Conservation (phyloP, 1,140 invertebrate genomes). For the Bradysia coprophila region DNA sequence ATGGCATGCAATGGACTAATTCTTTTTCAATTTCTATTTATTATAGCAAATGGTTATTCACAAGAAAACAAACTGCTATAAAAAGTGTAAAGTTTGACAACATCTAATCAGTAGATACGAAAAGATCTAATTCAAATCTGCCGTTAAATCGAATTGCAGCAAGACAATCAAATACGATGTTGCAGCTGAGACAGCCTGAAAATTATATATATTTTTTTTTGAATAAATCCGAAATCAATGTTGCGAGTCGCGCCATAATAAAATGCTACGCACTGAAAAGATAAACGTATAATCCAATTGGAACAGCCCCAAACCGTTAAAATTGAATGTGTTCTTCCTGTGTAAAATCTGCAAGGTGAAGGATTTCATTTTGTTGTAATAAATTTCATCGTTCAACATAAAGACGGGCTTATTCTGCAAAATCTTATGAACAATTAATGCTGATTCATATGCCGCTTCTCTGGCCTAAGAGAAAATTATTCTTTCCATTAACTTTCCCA, state of each 20-base stretch:
- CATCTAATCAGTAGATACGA: too few species aligned
- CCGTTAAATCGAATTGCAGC: slow-evolving; percentile 22
- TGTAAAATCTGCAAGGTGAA: slow-evolving; percentile 22
- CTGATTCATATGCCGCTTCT: slow-evolving; percentile 20
- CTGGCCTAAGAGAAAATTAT: too few species aligned
- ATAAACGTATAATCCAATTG: slow-evolving; percentile 22
- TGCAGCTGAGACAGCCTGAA: slow-evolving; percentile 20
- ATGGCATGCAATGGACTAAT: too few species aligned
- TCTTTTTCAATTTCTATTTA: too few species aligned
- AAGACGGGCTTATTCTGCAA: slow-evolving; percentile 24
- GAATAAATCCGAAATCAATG: neutral
- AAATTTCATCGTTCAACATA: slow-evolving; percentile 21
- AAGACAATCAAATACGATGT: slow-evolving; percentile 23
- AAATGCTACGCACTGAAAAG: slow-evolving; percentile 19
- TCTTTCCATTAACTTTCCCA: too few species aligned
- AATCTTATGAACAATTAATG: slow-evolving; percentile 23
- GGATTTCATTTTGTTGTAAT: slow-evolving; percentile 24
- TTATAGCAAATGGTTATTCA: too few species aligned
- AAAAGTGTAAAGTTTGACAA: too few species aligned
- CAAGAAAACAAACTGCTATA: too few species aligned
- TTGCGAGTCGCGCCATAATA: too few species aligned
- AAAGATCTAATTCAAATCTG: slow-evolving; percentile 15
- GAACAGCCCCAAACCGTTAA: slow-evolving; percentile 21
- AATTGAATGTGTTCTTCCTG: slow-evolving; percentile 22
- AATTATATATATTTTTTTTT: neutral